These are phyloP conservation scores for Zeuzera pyrina DNA, from an alignment of 2,888 invertebrate genomes.

Conservation along the genomic window DNA sequence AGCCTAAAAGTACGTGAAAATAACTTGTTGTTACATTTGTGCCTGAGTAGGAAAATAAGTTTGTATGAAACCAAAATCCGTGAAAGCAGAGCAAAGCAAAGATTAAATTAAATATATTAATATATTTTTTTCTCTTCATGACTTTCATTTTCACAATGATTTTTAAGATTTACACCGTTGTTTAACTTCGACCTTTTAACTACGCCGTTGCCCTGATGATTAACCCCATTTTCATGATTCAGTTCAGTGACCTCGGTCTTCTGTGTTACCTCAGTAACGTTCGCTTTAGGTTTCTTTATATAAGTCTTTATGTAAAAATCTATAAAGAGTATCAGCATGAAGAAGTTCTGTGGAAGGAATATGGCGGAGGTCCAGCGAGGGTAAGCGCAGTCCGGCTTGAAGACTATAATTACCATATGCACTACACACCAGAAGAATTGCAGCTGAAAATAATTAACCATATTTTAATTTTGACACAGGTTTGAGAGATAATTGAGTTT, in stretches of 20 bases:
- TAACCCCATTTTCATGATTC: background rate
- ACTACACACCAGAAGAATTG: slow-evolving; percentile 77
- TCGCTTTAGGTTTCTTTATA: slow-evolving; percentile 36
- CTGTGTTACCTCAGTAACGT: background rate
- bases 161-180: background rate
- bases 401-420: slow-evolving; percentile 61
- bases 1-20: too few relatives aligned
- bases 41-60: too few relatives aligned
- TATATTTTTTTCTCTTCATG: background rate
- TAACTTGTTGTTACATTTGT: too few relatives aligned
- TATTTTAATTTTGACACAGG: background rate
- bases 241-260: background rate
- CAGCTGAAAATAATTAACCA: slow-evolving; percentile 40
- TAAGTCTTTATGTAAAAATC: slow-evolving; percentile 80
- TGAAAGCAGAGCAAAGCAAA: too few relatives aligned
- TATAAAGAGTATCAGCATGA: slow-evolving; percentile 76
- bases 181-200: slow-evolving; percentile 4
- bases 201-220: too few relatives aligned
- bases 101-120: too few relatives aligned
- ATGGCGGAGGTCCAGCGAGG: slow-evolving; percentile 70
- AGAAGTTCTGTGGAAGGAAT: slow-evolving; percentile 76
- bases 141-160: background rate
- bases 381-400: slow-evolving; percentile 70
- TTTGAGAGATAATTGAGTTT: background rate
- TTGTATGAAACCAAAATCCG: too few relatives aligned